These are phyloP conservation scores for Aramus guarauna DNA, from an alignment of 2,113 vertebrate species.

Conservation along the genomic window DNA sequence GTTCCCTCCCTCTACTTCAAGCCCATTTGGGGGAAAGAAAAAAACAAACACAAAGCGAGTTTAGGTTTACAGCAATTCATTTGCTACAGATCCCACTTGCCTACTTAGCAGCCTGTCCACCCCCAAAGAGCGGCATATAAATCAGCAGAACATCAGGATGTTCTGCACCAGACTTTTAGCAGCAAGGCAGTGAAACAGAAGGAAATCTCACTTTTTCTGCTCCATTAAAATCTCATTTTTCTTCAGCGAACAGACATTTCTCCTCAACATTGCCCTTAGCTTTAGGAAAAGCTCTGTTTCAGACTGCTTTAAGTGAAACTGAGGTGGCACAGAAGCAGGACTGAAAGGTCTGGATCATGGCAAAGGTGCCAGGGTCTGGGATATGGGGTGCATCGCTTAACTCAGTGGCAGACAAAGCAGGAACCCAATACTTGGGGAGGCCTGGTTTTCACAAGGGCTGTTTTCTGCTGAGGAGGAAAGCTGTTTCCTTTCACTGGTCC, in stretches of 20 bases:
- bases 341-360: not conserved
- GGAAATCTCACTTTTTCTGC: slow-evolving; percentile 22
- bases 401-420: not conserved
- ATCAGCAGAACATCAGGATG: slow-evolving; percentile 14
- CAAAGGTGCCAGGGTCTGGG: not conserved
- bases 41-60: not conserved
- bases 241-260: not conserved
- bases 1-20: not conserved
- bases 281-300: not conserved
- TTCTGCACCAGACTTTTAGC: slow-evolving; percentile 46
- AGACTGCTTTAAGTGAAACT: not conserved
- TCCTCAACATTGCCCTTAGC: not conserved
- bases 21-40: not conserved
- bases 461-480: not conserved
- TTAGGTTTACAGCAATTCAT: slow-evolving; percentile 11
- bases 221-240: slow-evolving; percentile 10
- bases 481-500: not conserved
- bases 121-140: not conserved
- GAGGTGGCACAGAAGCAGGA: not conserved
- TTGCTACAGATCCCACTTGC: not conserved
- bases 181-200: slow-evolving; percentile 50
- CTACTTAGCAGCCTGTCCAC: slow-evolving; percentile 25
- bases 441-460: not conserved
- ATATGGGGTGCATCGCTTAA: not conserved
- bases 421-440: not conserved